phyloP scores from a whole-genome alignment of 2,888 invertebrate species.

The Clivina fossor region DNA sequence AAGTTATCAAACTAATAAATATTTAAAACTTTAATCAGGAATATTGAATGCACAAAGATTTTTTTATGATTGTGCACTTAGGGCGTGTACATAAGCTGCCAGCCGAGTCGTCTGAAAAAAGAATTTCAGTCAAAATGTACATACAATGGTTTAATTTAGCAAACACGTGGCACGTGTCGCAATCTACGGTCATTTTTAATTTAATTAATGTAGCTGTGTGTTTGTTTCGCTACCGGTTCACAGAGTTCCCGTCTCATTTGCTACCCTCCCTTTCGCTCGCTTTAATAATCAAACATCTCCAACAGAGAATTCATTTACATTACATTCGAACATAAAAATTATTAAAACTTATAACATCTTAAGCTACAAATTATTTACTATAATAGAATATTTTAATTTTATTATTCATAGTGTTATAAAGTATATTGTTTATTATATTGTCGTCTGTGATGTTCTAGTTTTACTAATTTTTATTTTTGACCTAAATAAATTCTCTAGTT shows the following conservation, averaged over 20 bases:
- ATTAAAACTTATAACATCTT: too few relatives aligned
- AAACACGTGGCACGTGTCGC: slow-evolving; percentile 11
- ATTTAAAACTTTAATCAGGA: not conserved
- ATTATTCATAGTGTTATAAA: too few relatives aligned
- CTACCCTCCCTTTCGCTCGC: slow-evolving; percentile 9
- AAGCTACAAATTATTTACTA: too few relatives aligned
- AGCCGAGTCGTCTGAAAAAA: slow-evolving; percentile 5
- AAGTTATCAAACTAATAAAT: slow-evolving; percentile 7
- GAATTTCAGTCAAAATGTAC: slow-evolving; percentile 25
- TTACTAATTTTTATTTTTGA: too few relatives aligned
- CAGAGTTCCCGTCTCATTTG: slow-evolving; percentile 13
- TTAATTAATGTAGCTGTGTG: slow-evolving; percentile 20
- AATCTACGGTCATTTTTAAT: slow-evolving; percentile 21
- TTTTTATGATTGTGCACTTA: too few relatives aligned
- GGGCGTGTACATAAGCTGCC: slow-evolving; percentile 21
- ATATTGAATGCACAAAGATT: slow-evolving; percentile 10
- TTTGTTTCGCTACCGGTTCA: slow-evolving; percentile 25
- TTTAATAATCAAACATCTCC: slow-evolving; percentile 10
- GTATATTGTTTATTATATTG: too few relatives aligned
- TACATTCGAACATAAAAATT: too few relatives aligned
- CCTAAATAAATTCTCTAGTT: too few relatives aligned
- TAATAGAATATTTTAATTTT: too few relatives aligned
- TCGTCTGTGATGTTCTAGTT: too few relatives aligned
- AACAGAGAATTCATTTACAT: too few relatives aligned
- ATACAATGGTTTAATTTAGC: slow-evolving; percentile 24